Base-by-base conservation (phyloP, 2,888 invertebrate genomes). In the Hirtodrosophila cameraria region DNA sequence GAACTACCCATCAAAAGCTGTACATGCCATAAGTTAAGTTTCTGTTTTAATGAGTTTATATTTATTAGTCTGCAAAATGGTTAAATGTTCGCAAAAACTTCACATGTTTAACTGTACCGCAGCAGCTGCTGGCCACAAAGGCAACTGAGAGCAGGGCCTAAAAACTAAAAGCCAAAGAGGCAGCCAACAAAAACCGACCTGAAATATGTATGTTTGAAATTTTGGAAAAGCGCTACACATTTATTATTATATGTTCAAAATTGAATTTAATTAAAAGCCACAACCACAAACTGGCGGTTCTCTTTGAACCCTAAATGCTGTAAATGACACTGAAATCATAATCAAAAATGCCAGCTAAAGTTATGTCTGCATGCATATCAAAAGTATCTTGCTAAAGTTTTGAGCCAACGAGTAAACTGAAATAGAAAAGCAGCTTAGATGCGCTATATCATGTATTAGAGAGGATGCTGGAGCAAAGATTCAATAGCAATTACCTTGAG, bases 261-360 rank as follows among this genome's bases (percentile, higher is more conserved):
- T 41, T 13, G 53, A 61, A 75, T 84, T 80, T 78, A 81, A 84
- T 78, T 77, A 75, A 61, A 66, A 57, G 31, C 46, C 33, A 11
- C 43, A 72, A 36, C 79, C 84, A 8, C 84, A 81, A 49, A 45
- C 41, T 59, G 25, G 7, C 20, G 27, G 54, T 46, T 48, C 30
- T 18, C 58, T 74, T 65, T 53, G 41, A 64, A 48, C 53, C n/a
- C n/a, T 60, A 18, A 41, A 53, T 39, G 55, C 49, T 52, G 36
- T 16, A 35, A 58, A 46, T 55, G 41, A 43, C 36, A 45, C 15
- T n/a, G 20, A 39, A 60, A 61, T 66, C 43, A 41, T 36, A 62
- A 54, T 71, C 35, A 61, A 61, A 61, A 61, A 58, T 52, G 43
- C 13, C 25, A 27, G 35, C 28, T 31, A 3, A 25, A 36, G 30